Evolutionary conservation across 2,113 vertebrate genomes (phyloP), one percentile per base, ranked within the genome.

Genomic region (Cinclus cinclus): DNA sequence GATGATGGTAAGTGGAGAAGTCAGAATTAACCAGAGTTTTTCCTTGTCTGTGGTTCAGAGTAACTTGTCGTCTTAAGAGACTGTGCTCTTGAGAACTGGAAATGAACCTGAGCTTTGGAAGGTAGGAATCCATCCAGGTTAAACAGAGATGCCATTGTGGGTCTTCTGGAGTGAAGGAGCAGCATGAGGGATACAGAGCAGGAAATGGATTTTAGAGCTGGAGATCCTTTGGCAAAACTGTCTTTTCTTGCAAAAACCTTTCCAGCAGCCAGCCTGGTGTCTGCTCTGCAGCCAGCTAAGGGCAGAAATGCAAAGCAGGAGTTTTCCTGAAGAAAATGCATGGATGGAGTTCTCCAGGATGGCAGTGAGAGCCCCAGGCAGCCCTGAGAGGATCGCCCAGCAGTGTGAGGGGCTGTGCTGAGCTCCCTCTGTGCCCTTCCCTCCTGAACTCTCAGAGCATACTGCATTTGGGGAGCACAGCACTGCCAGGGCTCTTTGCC

Each of bases 1-100:
- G 91, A 97, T 96, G 96, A 98, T 98, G 99, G 99, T 99, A 52
- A 98, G 98, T 91, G 30, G 64, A 25, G 17, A 42, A 49, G 14
- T 55, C 50, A 35, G 5, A 19, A 67, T 56, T 74, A 22, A 71
- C 28, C 53, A 42, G 41, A 78, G 33, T 22, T 70, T 80, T 73
- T 30, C 27, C 35, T 79, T 88, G 23, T 30, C 46, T 85, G 49
- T 49, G 58, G 4, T 65, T 76, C 67, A 69, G 20, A 49, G 35
- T 49, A 41, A 69, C 14, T 41, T 83, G 23, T 23, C 39, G 11
- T 41, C 39, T 60, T 64, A 50, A 44, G 35, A 47, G 19, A 33
- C 25, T 59, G 1, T 55, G 39, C n/a, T 82, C 33, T 63, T 77
- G 49, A 78, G 56, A 71, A 22, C 20, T 7, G 9, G 44, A 42